These are phyloP conservation scores for Lateolabrax maculatus DNA, from an alignment of 2,797 vertebrate genomes.

Conservation along the genomic window DNA sequence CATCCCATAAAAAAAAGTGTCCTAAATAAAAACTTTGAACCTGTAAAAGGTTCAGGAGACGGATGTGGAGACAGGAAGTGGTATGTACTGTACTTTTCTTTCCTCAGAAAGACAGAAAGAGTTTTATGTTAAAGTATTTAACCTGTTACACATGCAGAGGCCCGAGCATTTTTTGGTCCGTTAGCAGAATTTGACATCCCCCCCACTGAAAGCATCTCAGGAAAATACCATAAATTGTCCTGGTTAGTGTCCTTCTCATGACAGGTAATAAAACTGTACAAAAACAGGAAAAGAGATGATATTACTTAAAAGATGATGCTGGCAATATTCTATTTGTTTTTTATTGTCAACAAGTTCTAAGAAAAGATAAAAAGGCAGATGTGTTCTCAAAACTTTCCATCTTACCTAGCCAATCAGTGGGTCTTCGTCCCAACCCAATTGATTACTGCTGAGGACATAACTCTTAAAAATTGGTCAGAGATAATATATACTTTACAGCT, in stretches of 20 bases:
- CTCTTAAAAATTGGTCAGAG: background rate
- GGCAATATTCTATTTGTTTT: background rate
- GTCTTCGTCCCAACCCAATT: background rate
- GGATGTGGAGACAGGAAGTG: background rate
- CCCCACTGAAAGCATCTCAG: constrained; percentile 21
- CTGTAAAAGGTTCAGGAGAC: background rate
- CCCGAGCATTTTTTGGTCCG: background rate
- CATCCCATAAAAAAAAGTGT: constrained; percentile 13
- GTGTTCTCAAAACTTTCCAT: background rate
- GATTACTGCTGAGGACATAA: background rate
- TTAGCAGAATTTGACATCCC: constrained; percentile 21
- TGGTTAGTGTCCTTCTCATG: constrained; percentile 28
- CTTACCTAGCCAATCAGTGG: background rate
- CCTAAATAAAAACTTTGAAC: constrained; percentile 11
- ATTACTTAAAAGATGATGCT: background rate
- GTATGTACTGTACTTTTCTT: constrained; percentile 4
- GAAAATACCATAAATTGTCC: constrained; percentile 32
- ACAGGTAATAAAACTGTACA: constrained; percentile 31
- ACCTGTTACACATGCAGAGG: constrained; percentile 25
- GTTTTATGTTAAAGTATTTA: constrained; percentile 49
- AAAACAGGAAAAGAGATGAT: constrained; percentile 16
- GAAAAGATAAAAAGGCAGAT: background rate
- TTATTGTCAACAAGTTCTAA: background rate
- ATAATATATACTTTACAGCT: no score
- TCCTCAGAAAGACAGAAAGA: constrained; percentile 5